Conservation (phyloP, 2,113 vertebrate species). For the Hyaena hyaena region DNA sequence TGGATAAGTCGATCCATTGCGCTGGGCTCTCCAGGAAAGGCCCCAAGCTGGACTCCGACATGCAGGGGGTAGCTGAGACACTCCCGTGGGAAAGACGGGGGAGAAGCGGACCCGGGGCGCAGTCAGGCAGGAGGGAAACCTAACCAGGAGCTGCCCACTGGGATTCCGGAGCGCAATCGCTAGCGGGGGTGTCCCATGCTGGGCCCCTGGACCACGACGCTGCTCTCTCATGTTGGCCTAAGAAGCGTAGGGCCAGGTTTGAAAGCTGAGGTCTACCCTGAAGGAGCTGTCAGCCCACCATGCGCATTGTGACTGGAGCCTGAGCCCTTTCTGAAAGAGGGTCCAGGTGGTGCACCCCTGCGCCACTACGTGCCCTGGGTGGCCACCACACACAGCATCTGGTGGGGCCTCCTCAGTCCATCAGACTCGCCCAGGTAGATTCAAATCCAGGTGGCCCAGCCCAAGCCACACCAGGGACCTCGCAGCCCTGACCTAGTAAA, state of each 20-base stretch:
- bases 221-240: not conserved
- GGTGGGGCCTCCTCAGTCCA: rapidly evolving
- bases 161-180: not conserved
- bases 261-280: not conserved
- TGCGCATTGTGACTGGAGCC: not conserved
- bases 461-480: not conserved
- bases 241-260: rapidly evolving
- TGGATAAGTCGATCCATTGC: not conserved
- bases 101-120: not conserved
- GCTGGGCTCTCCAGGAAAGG: not conserved
- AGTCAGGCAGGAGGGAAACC: not conserved
- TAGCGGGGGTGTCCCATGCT: rapidly evolving
- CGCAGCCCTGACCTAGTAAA: not conserved
- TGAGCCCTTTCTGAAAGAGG: not conserved
- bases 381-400: not conserved
- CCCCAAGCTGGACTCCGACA: too few relatives aligned
- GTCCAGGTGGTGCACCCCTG: not conserved
- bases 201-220: not conserved
- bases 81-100: not conserved
- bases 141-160: not conserved
- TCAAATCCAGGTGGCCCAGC: not conserved
- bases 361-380: rapidly evolving
- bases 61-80: not conserved
- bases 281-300: not conserved
- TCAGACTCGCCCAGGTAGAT: not conserved